phyloP scores from a whole-genome alignment of 1,140 invertebrate genomes.

The Drosophila ercepeae region DNA sequence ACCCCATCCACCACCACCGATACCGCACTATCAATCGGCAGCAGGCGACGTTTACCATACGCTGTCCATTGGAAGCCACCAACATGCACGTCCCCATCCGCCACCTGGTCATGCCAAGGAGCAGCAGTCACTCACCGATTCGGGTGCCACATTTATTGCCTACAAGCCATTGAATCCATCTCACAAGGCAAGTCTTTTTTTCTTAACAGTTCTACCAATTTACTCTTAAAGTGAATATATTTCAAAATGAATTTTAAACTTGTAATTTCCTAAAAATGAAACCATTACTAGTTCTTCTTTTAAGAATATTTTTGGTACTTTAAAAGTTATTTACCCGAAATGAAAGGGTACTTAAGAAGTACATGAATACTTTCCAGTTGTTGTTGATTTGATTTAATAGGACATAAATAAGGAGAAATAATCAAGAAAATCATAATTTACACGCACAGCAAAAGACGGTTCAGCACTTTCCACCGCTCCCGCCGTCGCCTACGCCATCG shows the following conservation, averaged over 20 bases:
- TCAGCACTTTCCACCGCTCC: constrained; percentile 75
- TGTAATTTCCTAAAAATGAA: not conserved
- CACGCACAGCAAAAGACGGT: constrained; percentile 77
- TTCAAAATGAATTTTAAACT: not conserved
- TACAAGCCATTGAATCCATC: constrained; percentile 71
- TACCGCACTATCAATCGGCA: constrained; percentile 61
- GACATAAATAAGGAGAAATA: constrained; percentile 69
- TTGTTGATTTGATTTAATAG: constrained; percentile 15
- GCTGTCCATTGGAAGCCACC: constrained; percentile 42
- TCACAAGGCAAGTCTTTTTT: constrained; percentile 61
- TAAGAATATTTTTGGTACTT: not conserved
- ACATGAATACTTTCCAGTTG: not conserved
- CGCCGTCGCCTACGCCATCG: constrained; percentile 38
- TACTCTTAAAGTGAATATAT: not conserved
- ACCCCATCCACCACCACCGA: constrained; percentile 31
- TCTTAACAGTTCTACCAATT: not conserved
- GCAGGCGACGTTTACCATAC: constrained; percentile 73
- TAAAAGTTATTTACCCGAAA: not conserved
- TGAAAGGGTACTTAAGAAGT: constrained; percentile 2
- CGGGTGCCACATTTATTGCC: constrained; percentile 70
- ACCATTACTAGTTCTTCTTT: too few relatives aligned
- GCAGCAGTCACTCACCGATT: constrained; percentile 22
- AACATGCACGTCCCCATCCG: constrained; percentile 19
- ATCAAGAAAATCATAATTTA: constrained; percentile 68
- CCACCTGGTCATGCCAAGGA: constrained; percentile 63